phyloP scores from a whole-genome alignment of 2,797 vertebrate species.

The Dicrostonyx torquatus region DNA sequence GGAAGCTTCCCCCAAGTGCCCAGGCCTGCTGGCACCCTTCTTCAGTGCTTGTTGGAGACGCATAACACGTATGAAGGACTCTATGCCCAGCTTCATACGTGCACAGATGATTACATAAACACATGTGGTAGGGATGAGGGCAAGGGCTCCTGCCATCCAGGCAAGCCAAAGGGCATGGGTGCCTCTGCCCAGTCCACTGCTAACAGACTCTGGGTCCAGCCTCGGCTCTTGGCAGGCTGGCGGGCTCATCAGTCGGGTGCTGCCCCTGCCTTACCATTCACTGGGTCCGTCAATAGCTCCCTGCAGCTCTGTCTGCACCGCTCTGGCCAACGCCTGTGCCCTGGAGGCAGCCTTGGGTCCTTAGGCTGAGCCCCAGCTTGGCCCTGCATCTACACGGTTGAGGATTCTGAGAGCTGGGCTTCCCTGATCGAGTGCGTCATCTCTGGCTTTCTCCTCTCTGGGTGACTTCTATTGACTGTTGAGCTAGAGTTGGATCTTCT shows the following conservation, averaged over 20 bases:
- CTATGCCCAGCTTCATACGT: not conserved
- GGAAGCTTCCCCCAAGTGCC: not conserved
- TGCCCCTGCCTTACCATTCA: slow-evolving; percentile 63
- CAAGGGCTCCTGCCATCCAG: accelerated
- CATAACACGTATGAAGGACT: not conserved
- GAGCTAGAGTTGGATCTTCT: not conserved
- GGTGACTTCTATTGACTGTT: slow-evolving; percentile 9
- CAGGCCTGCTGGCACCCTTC: not conserved
- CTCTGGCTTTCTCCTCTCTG: not conserved
- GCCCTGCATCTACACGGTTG: slow-evolving; percentile 56
- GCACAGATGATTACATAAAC: not conserved
- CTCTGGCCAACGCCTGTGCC: slow-evolving; percentile 52
- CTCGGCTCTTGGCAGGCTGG: not conserved
- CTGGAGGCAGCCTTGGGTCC: slow-evolving; percentile 64
- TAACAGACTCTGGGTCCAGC: not conserved
- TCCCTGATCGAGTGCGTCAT: slow-evolving; percentile 45
- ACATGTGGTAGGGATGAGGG: not conserved
- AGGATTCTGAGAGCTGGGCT: not conserved
- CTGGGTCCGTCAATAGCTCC: slow-evolving; percentile 49
- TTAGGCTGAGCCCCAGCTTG: slow-evolving; percentile 51
- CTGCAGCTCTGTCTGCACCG: slow-evolving; percentile 42
- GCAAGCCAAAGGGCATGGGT: not conserved
- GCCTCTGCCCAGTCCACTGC: not conserved
- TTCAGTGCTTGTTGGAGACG: not conserved
- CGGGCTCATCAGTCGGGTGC: not conserved